These are phyloP conservation scores for Myodes glareolus DNA, from an alignment of 2,113 vertebrate genomes.

Conservation along the genomic window DNA sequence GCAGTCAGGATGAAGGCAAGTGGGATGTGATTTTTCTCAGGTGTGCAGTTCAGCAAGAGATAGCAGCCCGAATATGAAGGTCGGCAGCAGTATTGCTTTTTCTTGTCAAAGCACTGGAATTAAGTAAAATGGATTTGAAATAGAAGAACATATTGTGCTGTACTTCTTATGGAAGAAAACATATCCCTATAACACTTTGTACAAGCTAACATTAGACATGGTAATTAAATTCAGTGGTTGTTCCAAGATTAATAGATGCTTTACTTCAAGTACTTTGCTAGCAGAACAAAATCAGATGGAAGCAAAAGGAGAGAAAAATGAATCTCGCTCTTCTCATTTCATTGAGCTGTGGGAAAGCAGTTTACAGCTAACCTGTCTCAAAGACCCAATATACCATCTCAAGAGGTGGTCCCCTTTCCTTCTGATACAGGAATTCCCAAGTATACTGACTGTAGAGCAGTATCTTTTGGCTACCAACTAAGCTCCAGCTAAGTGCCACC, in stretches of 20 bases:
- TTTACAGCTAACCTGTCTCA: slow-evolving; percentile 67
- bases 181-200: slow-evolving; percentile 87
- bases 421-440: slow-evolving; percentile 22
- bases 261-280: slow-evolving; percentile 86
- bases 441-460: neutral
- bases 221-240: slow-evolving; percentile 88
- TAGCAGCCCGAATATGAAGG: slow-evolving; percentile 78
- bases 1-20: slow-evolving; percentile 68
- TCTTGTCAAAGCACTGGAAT: slow-evolving; percentile 81
- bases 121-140: slow-evolving; percentile 85
- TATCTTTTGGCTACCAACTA: slow-evolving; percentile 53
- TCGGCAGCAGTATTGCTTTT: slow-evolving; percentile 73
- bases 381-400: slow-evolving; percentile 47
- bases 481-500: slow-evolving; percentile 10
- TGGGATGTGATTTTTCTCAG: slow-evolving; percentile 75
- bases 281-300: slow-evolving; percentile 81
- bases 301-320: slow-evolving; percentile 78
- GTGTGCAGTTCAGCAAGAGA: slow-evolving; percentile 62
- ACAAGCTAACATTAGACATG: slow-evolving; percentile 88
- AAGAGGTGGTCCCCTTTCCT: slow-evolving; percentile 59
- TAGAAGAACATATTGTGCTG: slow-evolving; percentile 87
- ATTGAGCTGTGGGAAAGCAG: slow-evolving; percentile 69
- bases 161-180: slow-evolving; percentile 86
- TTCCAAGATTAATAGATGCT: slow-evolving; percentile 89
- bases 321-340: slow-evolving; percentile 79